phyloP scores from a whole-genome alignment of 2,888 invertebrate species.

The Ptychoptera albimana region DNA sequence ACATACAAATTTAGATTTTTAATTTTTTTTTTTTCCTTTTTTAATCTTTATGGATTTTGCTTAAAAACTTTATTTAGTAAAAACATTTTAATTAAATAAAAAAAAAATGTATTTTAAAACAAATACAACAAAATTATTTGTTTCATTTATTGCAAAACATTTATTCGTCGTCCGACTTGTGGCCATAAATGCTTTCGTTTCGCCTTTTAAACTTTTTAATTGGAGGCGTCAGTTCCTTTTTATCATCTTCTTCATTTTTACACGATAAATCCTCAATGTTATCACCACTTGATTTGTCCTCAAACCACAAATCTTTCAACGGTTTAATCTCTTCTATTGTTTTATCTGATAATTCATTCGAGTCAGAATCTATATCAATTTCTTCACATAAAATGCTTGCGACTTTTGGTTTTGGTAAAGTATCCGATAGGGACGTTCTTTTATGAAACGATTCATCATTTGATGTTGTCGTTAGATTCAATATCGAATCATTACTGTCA shows the following conservation, averaged over 20 bases:
- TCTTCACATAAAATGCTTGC: conserved; percentile 6
- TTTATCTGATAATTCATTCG: neutral
- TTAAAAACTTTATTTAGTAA: too few species aligned
- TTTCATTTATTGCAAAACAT: too few species aligned
- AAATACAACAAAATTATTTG: too few species aligned
- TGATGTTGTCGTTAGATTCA: conserved; percentile 4
- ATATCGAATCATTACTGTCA: conserved; percentile 3
- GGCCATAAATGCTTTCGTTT: conserved; percentile 23
- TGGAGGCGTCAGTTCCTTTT: conserved; percentile 13
- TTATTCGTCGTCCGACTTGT: too few species aligned
- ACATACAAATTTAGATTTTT: too few species aligned
- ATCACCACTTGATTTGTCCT: neutral
- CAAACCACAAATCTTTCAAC: neutral
- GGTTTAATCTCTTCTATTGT: neutral
- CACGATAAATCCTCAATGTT: neutral
- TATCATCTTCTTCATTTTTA: neutral
- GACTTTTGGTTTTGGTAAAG: conserved; percentile 17
- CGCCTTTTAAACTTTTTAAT: conserved; percentile 27
- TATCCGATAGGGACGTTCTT: conserved; percentile 1
- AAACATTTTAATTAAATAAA: too few species aligned
- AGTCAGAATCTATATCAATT: neutral
- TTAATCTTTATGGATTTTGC: too few species aligned
- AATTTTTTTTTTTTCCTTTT: too few species aligned
- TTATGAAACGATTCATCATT: conserved; percentile 4
- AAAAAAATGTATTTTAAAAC: too few species aligned